Evolutionary conservation across 2,888 invertebrate genomes (phyloP).

Genomic region (Merodon equestris): DNA sequence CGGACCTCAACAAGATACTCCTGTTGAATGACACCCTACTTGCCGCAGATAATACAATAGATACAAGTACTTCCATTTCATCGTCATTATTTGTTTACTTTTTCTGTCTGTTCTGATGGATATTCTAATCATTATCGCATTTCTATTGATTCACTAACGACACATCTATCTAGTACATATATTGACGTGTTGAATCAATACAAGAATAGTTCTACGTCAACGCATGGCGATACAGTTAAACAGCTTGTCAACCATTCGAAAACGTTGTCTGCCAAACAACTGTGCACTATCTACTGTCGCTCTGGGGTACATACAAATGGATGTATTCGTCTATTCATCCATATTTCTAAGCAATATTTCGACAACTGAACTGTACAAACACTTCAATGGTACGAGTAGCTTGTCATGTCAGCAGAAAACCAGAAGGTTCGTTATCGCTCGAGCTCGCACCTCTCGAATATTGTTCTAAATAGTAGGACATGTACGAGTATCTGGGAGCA

Average conservation of each 20-base stretch:
- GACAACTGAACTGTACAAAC: constrained; percentile 59
- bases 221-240: constrained; percentile 22
- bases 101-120: constrained; percentile 27
- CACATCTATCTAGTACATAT: constrained; percentile 38
- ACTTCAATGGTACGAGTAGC: constrained; percentile 41
- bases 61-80: too few species aligned
- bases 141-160: constrained; percentile 50
- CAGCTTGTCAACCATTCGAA: constrained; percentile 46
- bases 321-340: background rate
- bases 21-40: constrained; percentile 15
- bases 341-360: constrained; percentile 43
- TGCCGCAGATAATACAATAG: background rate
- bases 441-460: background rate
- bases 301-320: too few species aligned
- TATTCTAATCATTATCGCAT: constrained; percentile 31
- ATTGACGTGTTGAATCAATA: constrained; percentile 37
- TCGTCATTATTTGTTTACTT: constrained; percentile 31
- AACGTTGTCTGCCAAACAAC: constrained; percentile 18
- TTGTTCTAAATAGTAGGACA: too few species aligned
- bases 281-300: too few species aligned
- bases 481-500: too few species aligned
- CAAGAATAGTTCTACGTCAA: background rate
- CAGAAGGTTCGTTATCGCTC: too few species aligned
- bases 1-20: constrained; percentile 3
- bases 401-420: too few species aligned